Base-by-base conservation (phyloP, 2,888 invertebrate species). In the Cephus nigrinus region DNA sequence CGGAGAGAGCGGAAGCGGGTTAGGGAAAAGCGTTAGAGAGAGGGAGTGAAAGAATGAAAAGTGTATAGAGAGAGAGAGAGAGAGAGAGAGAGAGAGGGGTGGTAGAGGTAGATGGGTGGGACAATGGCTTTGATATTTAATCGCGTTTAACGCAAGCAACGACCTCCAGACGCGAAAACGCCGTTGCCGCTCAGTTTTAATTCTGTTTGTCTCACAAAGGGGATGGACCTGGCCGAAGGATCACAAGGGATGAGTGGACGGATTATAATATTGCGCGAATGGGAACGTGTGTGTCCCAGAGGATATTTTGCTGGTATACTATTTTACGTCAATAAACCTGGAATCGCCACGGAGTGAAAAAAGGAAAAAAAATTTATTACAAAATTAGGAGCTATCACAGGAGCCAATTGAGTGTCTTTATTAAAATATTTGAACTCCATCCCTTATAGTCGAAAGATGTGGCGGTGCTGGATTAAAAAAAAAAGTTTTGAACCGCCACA, bases 41-140 rank as follows among this genome's bases (percentile, higher is more conserved):
- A 31, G 33, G 32, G 77, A 74, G 73, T n/a, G 76, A 34, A 69
- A 31, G 32, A 32, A 30, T 31, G 31, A 71, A 3, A 30, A 30
- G 79, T 82, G 81, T 55, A 40, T 5, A 23, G 80, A 80, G 79
- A 77, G 79, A 5, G 69, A 23, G 74, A 0, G 36, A 32, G 72
- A 30, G 55, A 1, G 77, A 68, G 55, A 4, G n/a, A 5, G 69
- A 4, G 69, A 4, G 72, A 75, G 81, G 73, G 33, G 30, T 5
- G 30, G 4, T n/a, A n/a, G 69, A 73, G 81, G 78, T 77, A 80
- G 81, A 76, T 81, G 73, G 12, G 32, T 74, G 77, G 75, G 81
- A 80, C 79, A 80, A 76, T 78, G 81, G 87, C 90, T 90, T 90
- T 90, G 89, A 90, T 88, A 88, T 89, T 90, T 90, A 90, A 90